These are phyloP conservation scores for Drosophila gaucha DNA, from an alignment of 2,888 invertebrate genomes.

Conservation along the genomic window DNA sequence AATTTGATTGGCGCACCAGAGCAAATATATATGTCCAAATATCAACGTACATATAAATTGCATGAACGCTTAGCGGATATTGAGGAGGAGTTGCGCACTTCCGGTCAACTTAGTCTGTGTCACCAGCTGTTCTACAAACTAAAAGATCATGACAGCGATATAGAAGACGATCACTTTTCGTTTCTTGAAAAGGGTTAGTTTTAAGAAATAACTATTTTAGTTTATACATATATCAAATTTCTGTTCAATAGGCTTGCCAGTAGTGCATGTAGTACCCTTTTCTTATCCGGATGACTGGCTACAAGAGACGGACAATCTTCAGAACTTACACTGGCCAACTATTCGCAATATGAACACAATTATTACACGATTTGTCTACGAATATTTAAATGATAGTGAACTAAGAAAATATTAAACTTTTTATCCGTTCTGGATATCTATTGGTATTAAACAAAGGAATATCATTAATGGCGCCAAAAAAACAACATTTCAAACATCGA, in stretches of 20 bases:
- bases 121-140: slow-evolving; percentile 88
- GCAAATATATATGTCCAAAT: slow-evolving; percentile 93
- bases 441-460: not conserved
- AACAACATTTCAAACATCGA: not conserved
- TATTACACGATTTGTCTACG: slow-evolving; percentile 37
- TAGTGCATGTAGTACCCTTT: slow-evolving; percentile 94
- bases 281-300: slow-evolving; percentile 98
- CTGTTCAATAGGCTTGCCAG: slow-evolving; percentile 83
- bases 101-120: slow-evolving; percentile 86
- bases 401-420: not conserved
- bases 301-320: slow-evolving; percentile 89
- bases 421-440: no score
- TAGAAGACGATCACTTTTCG: slow-evolving; percentile 97
- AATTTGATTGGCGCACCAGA: slow-evolving; percentile 95
- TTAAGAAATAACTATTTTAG: no score
- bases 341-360: slow-evolving; percentile 52
- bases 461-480: not conserved
- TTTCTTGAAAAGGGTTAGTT: slow-evolving; percentile 86
- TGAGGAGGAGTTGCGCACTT: slow-evolving; percentile 87
- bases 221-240: not conserved
- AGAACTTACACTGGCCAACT: slow-evolving; percentile 54
- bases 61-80: slow-evolving; percentile 89
- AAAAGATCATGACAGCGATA: slow-evolving; percentile 87
- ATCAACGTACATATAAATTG: slow-evolving; percentile 90
- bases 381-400: slow-evolving; percentile 15